Percentiles rank a stretch among this genome's conserved stretches.
Conservation (phyloP, 2,797 vertebrate genomes). For the Micrastur ruficollis region DNA sequence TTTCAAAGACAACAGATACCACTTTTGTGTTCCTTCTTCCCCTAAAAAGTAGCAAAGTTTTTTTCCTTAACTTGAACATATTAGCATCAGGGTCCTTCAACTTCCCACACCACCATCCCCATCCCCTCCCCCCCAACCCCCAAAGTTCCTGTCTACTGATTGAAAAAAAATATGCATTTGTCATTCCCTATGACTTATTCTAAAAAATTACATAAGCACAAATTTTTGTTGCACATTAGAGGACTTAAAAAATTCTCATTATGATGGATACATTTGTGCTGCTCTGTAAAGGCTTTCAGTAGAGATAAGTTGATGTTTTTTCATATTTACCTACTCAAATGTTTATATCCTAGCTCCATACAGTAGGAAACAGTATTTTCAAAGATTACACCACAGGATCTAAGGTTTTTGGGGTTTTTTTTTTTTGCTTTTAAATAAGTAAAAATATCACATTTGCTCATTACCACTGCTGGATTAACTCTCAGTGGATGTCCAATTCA, state of each 20-base stretch:
- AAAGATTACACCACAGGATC: not conserved
- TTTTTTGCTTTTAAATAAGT: not conserved
- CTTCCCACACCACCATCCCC: not conserved
- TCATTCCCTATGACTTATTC: not conserved
- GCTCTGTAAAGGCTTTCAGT: not conserved
- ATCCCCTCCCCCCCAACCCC: not conserved
- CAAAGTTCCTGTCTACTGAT: not conserved
- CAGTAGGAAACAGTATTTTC: not conserved
- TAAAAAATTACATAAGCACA: not conserved
- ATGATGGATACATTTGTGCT: not conserved
- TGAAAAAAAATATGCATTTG: not conserved
- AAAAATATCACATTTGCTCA: not conserved
- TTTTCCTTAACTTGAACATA: not conserved
- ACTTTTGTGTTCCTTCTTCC: not conserved
- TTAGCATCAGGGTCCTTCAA: not conserved
- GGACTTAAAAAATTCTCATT: not conserved
- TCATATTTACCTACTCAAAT: not conserved
- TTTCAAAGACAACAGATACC: not conserved
- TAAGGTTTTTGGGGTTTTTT: not conserved
- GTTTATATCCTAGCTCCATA: not conserved
- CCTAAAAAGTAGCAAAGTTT: fast-evolving
- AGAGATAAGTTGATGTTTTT: not conserved
- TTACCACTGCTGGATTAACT: not conserved
- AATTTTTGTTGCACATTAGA: not conserved
- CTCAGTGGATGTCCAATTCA: not conserved